These are phyloP conservation scores for Temnothorax longispinosus DNA, from an alignment of 1,140 invertebrate species.

Conservation along the genomic window DNA sequence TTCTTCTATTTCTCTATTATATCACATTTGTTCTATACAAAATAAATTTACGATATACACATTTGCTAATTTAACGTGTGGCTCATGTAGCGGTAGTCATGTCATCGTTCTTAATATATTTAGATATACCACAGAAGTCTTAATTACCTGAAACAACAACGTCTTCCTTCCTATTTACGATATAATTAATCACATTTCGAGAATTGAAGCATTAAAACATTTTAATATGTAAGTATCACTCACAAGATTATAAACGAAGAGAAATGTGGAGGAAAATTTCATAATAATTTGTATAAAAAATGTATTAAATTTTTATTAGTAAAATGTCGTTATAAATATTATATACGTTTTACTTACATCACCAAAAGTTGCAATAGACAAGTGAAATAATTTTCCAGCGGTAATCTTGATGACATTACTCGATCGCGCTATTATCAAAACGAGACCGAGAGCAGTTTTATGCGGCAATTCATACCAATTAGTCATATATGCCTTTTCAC, in stretches of 20 bases:
- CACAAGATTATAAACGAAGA: constrained; percentile 23
- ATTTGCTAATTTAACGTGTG: not conserved
- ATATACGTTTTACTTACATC: constrained; percentile 55
- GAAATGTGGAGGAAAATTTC: not conserved
- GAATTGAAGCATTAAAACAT: not conserved
- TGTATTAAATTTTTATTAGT: constrained; percentile 29
- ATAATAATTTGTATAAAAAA: constrained; percentile 8
- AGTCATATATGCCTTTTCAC: constrained; percentile 66
- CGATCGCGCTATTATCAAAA: constrained; percentile 71
- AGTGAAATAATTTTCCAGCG: constrained; percentile 73
- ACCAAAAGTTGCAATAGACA: constrained; percentile 63
- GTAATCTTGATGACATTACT: constrained; percentile 70
- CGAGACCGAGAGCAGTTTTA: constrained; percentile 61
- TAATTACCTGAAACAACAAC: constrained; percentile 64
- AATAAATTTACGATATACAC: not conserved
- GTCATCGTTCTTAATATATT: constrained; percentile 64
- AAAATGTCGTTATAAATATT: not conserved
- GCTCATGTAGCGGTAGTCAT: not conserved
- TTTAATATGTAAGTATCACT: not conserved
- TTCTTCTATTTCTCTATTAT: not conserved
- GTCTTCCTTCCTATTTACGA: constrained; percentile 45
- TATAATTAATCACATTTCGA: not conserved
- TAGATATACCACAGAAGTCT: constrained; percentile 62
- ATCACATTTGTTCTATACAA: constrained; percentile 27
- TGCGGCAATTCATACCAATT: constrained; percentile 72